Base-by-base conservation (phyloP, 2,797 vertebrate genomes). In the Tadarida brasiliensis region DNA sequence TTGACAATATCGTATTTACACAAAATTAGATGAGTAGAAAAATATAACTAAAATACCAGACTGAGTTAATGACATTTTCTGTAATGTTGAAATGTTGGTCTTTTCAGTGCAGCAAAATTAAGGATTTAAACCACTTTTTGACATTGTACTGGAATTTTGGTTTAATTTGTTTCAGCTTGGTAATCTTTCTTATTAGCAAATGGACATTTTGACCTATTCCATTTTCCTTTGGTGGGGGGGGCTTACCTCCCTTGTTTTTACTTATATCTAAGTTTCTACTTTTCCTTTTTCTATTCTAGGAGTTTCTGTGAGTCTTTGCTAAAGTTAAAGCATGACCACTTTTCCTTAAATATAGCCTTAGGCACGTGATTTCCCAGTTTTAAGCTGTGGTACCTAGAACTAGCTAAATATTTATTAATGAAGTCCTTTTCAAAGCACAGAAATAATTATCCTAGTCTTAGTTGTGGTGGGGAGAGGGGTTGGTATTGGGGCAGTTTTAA, bases 61-160 rank as follows among this genome's bases (percentile, higher is more conserved):
- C 33, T 49, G 73, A 47, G 61, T 88, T 87, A 82, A 67, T 85
- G 39, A 73, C 20, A 77, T 73, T 83, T 90, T 89, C 54, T 86
- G 2, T 71, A 74, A 24, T 56, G 35, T 9, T 78, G 12, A 74
- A 78, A 33, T 93, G 26, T 57, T 51, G 63, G 10, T 77, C 33
- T 87, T 94, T 88, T 78, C 28, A 81, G 5, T 80, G 57, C 11
- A 91, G 30, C 59, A 76, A n/a, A 90, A 73, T 90, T 78, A 77
- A 87, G 20, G 24, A 22, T 78, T 33, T 90, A 71, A 82, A 44
- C 47, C 16, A 81, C 74, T 73, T 92, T 61, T 73, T 86, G 82
- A 67, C 11, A 44, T 67, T 87, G 10, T 83, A 17, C 20, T 89
- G 7, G 22, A 91, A 74, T 70, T 92, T 94, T 91, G 30, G 14